phyloP scores from a whole-genome alignment of 2,888 invertebrate genomes.

The Timandra comae region DNA sequence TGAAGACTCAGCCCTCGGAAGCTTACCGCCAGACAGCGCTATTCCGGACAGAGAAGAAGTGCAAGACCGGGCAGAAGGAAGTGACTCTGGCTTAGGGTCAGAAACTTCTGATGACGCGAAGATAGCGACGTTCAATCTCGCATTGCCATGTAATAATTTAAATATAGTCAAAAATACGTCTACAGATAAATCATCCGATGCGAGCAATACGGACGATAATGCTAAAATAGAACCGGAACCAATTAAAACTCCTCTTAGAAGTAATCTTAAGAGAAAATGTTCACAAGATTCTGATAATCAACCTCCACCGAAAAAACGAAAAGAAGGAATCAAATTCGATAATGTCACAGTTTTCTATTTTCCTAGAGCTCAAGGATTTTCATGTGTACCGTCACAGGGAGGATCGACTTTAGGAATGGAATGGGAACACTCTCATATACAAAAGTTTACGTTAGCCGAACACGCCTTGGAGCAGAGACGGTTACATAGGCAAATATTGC shows the following conservation, averaged over 20 bases:
- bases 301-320: conserved; percentile 79
- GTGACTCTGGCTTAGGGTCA: conserved; percentile 89
- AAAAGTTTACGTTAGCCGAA: conserved; percentile 89
- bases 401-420: conserved; percentile 96
- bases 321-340: conserved; percentile 91
- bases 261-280: conserved; percentile 82
- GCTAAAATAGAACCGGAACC: conserved; percentile 25
- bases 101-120: conserved; percentile 81
- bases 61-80: conserved; percentile 86
- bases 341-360: conserved; percentile 97
- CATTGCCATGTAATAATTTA: conserved; percentile 44
- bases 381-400: conserved; percentile 93
- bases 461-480: conserved; percentile 93
- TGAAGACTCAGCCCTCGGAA: conserved; percentile 80
- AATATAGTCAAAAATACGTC: conserved; percentile 22
- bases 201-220: conserved; percentile 23
- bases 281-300: conserved; percentile 58
- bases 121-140: conserved; percentile 49
- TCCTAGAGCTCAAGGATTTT: conserved; percentile 93
- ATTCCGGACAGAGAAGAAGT: conserved; percentile 72
- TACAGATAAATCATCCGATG: conserved; percentile 11
- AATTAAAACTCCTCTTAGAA: conserved; percentile 49
- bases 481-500: conserved; percentile 87
- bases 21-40: conserved; percentile 69
- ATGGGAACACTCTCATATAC: conserved; percentile 81